phyloP scores from a whole-genome alignment of 2,797 vertebrate species.

The Lagodon rhomboides region DNA sequence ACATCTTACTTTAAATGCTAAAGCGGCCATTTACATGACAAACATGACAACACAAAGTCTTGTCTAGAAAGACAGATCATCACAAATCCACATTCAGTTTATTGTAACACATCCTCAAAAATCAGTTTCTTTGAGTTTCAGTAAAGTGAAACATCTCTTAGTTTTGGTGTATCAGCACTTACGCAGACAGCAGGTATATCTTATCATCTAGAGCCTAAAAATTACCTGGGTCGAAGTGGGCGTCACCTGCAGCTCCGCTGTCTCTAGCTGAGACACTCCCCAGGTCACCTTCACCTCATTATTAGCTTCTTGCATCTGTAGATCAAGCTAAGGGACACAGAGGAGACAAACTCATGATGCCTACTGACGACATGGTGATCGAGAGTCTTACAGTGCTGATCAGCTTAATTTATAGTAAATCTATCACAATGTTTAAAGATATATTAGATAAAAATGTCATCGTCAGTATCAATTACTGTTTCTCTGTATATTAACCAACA shows the following conservation, averaged over 20 bases:
- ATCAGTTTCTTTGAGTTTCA: neutral
- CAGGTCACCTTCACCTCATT: conserved; percentile 89
- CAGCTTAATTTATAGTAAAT: neutral
- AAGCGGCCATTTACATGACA: neutral
- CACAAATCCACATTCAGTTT: neutral
- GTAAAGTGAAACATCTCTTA: neutral
- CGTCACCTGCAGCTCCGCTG: conserved; percentile 84
- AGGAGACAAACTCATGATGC: neutral
- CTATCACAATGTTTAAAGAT: neutral
- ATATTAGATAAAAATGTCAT: neutral
- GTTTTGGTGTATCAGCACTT: too few species aligned
- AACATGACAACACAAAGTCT: neutral
- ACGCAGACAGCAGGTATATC: neutral
- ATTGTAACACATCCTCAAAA: neutral
- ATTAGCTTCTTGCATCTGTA: conserved; percentile 87
- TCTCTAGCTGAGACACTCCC: conserved; percentile 82
- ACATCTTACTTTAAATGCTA: neutral
- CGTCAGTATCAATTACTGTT: neutral
- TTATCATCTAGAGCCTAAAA: neutral
- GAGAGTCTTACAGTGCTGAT: neutral
- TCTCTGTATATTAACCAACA: neutral
- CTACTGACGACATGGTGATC: neutral
- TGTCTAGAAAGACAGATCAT: neutral
- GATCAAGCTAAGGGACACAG: conserved; percentile 86
- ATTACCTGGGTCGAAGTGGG: conserved; percentile 85